A percentile compares a stretch with the other conserved stretches of the same genome.
Conservation (phyloP, 2,888 invertebrate species). For the Trichopoda pennipes region DNA sequence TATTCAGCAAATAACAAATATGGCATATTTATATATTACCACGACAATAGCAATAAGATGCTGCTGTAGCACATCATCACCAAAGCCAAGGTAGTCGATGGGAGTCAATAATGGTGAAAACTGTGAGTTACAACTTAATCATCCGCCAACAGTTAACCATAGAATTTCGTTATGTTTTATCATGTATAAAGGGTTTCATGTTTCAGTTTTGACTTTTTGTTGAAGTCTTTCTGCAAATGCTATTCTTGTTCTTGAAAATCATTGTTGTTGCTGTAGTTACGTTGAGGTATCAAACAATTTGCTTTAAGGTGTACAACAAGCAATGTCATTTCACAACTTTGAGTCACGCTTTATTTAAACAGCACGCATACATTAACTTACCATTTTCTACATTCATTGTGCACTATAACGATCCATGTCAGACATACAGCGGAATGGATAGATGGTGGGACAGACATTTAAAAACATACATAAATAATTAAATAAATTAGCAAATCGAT, state of each 20-base stretch:
- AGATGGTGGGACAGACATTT: not conserved
- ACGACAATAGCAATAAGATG: not conserved
- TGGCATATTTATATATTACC: slow-evolving; percentile 45
- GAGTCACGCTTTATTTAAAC: slow-evolving; percentile 74
- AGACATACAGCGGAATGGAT: not conserved
- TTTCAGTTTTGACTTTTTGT: slow-evolving; percentile 74
- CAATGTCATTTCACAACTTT: slow-evolving; percentile 77
- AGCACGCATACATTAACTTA: slow-evolving; percentile 57
- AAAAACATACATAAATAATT: slow-evolving; percentile 53
- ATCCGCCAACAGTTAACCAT: slow-evolving; percentile 63
- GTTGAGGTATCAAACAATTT: slow-evolving; percentile 77
- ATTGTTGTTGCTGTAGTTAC: slow-evolving; percentile 47
- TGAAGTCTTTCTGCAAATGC: slow-evolving; percentile 71
- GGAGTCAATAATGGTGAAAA: slow-evolving; percentile 19
- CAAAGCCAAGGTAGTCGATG: slow-evolving; percentile 11
- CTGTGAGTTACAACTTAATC: slow-evolving; percentile 66
- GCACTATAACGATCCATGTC: not conserved
- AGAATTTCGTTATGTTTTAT: slow-evolving; percentile 42
- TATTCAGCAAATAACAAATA: slow-evolving; percentile 56
- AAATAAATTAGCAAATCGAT: slow-evolving; percentile 56
- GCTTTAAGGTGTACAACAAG: slow-evolving; percentile 66
- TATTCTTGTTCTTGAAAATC: slow-evolving; percentile 26
- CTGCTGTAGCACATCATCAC: not conserved
- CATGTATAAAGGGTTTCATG: slow-evolving; percentile 72
- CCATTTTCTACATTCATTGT: slow-evolving; percentile 27